Conservation (phyloP, 1,140 invertebrate genomes). For the Pseudomyrmex dendroicus region DNA sequence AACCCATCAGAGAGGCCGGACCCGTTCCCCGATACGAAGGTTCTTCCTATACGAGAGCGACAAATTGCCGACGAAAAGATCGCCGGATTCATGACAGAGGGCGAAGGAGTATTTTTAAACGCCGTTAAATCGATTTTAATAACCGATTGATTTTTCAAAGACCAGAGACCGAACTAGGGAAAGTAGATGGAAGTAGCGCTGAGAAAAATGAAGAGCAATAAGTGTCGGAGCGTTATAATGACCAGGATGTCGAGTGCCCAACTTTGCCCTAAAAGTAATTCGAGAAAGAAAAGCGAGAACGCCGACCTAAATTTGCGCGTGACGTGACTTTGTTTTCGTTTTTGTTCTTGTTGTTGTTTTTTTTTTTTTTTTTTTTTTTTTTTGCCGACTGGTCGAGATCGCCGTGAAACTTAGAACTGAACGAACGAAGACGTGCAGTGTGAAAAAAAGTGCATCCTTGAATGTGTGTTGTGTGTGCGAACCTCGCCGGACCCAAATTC, state of each 20-base stretch:
- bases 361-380: neutral
- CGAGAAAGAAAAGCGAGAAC: constrained; percentile 32
- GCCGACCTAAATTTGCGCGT: constrained; percentile 14
- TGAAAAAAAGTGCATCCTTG: neutral
- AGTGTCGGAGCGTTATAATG: neutral
- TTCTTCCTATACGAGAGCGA: constrained; percentile 50
- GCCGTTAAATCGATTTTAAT: neutral
- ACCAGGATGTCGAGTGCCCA: neutral
- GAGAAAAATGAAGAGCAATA: constrained; percentile 15
- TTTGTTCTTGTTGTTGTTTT: no score
- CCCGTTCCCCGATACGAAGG: constrained; percentile 64
- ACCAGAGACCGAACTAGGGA: neutral
- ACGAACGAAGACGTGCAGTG: constrained; percentile 5
- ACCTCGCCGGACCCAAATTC: neutral
- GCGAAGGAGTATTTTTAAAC: no score
- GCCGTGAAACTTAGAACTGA: neutral
- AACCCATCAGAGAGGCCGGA: constrained; percentile 77
- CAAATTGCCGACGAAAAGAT: neutral
- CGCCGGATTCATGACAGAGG: neutral
- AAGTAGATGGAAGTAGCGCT: constrained; percentile 8
- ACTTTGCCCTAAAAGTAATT: constrained; percentile 8
- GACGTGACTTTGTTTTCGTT: constrained; percentile 28
- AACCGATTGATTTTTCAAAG: no score
- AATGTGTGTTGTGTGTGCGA: neutral
- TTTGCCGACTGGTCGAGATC: constrained; percentile 22